These are phyloP conservation scores for Setophaga petechia DNA, from an alignment of 2,113 vertebrate species.

Conservation along the genomic window DNA sequence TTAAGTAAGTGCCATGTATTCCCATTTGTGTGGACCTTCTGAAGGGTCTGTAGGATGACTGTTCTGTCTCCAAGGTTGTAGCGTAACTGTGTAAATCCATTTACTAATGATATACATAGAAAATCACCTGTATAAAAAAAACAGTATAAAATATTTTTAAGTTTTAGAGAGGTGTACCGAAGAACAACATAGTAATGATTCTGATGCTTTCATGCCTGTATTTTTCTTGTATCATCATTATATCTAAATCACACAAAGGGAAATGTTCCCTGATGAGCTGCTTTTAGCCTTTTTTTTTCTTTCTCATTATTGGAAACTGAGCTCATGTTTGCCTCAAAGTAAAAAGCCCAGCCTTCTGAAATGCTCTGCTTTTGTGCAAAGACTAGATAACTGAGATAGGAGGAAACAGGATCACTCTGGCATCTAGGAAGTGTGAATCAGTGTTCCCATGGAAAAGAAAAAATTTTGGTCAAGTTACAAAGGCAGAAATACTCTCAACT, in stretches of 20 bases:
- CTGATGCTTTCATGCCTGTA: not conserved
- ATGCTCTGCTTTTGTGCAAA: not conserved
- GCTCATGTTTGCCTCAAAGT: not conserved
- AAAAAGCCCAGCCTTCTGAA: not conserved
- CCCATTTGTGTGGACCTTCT: slow-evolving; percentile 57
- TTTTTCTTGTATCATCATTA: not conserved
- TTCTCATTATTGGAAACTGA: not conserved
- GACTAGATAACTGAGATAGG: not conserved
- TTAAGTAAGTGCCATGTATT: slow-evolving; percentile 78
- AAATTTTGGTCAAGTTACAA: not conserved
- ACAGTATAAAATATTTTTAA: not conserved
- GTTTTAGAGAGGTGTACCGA: not conserved
- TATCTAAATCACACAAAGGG: not conserved
- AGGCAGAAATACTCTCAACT: not conserved
- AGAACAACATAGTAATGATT: not conserved
- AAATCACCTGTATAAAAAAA: slow-evolving; percentile 82
- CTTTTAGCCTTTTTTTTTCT: not conserved
- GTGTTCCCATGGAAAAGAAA: not conserved
- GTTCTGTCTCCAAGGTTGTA: slow-evolving; percentile 84
- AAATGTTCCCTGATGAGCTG: not conserved
- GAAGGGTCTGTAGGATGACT: slow-evolving; percentile 69
- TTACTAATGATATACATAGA: slow-evolving; percentile 81
- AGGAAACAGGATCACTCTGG: not conserved
- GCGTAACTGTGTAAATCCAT: slow-evolving; percentile 78
- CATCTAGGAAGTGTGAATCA: not conserved